Percentiles rank a stretch among this genome's conserved stretches.
These are phyloP conservation scores for Pelochelys cantorii DNA, from an alignment of 2,797 vertebrate species.

Conservation along the genomic window DNA sequence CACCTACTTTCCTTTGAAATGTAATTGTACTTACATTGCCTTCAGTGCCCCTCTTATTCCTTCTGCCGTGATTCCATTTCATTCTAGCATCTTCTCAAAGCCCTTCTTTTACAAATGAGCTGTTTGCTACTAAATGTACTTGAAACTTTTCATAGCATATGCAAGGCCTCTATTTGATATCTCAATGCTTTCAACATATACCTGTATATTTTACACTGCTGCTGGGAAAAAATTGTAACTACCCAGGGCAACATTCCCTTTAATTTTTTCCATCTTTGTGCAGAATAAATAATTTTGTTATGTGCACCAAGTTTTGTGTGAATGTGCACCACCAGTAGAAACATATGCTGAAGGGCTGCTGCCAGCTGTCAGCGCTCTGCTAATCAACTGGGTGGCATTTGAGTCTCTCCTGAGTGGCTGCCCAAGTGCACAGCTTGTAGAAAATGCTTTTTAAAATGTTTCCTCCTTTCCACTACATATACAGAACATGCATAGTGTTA, in stretches of 20 bases:
- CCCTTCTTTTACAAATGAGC: slow-evolving; percentile 16
- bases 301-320: no score
- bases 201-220: background rate
- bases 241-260: background rate
- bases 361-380: no score
- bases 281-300: no score
- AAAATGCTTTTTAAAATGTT: background rate
- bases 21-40: slow-evolving; percentile 32
- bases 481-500: background rate
- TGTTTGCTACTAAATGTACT: slow-evolving; percentile 4
- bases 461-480: background rate
- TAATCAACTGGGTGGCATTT: no score
- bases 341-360: no score
- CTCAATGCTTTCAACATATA: background rate
- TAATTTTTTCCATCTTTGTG: no score
- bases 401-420: no score
- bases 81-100: slow-evolving; percentile 27
- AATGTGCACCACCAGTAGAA: no score
- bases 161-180: background rate
- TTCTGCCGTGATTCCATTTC: slow-evolving; percentile 13
- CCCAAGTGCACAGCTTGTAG: no score
- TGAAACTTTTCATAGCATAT: background rate
- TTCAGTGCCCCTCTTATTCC: slow-evolving; percentile 32
- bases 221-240: background rate
- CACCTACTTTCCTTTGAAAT: slow-evolving; percentile 12